phyloP scores from a whole-genome alignment of 1,140 invertebrate species.

The Anagrus nilaparvatae region DNA sequence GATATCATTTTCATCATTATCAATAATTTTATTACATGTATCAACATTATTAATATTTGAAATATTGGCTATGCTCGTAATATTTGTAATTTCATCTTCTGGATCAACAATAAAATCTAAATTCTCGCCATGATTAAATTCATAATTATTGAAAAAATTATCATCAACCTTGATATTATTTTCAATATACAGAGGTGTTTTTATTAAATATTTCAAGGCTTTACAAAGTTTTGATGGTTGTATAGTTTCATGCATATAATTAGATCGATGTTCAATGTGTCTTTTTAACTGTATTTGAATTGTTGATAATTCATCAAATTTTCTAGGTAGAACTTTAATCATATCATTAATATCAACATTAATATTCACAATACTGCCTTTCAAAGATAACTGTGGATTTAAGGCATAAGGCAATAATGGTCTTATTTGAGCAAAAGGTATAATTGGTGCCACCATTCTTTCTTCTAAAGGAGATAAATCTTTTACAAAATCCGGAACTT shows the following conservation, averaged over 20 bases:
- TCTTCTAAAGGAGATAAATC: constrained; percentile 4
- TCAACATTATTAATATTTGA: not conserved
- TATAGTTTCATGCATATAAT: constrained; percentile 17
- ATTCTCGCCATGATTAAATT: constrained; percentile 8
- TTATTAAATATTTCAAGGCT: constrained; percentile 15
- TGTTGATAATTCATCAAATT: constrained; percentile 16
- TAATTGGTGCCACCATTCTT: constrained; percentile 13
- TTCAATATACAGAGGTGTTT: constrained; percentile 14
- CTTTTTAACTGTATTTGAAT: constrained; percentile 18
- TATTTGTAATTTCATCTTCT: not conserved
- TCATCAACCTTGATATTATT: constrained; percentile 13
- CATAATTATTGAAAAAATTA: constrained; percentile 11
- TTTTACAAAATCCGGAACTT: constrained; percentile 3
- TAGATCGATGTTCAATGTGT: constrained; percentile 12
- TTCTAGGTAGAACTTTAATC: constrained; percentile 14
- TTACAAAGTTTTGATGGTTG: constrained; percentile 10
- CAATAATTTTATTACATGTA: constrained; percentile 3
- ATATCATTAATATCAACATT: constrained; percentile 17
- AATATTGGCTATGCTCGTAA: not conserved
- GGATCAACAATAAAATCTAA: constrained; percentile 12
- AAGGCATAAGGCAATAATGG: constrained; percentile 13
- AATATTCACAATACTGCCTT: constrained; percentile 19
- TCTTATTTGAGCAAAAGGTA: constrained; percentile 16
- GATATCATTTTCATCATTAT: not conserved
- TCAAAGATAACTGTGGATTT: constrained; percentile 16